Conservation (phyloP, 2,888 invertebrate genomes). For the Machimus rusticus region DNA sequence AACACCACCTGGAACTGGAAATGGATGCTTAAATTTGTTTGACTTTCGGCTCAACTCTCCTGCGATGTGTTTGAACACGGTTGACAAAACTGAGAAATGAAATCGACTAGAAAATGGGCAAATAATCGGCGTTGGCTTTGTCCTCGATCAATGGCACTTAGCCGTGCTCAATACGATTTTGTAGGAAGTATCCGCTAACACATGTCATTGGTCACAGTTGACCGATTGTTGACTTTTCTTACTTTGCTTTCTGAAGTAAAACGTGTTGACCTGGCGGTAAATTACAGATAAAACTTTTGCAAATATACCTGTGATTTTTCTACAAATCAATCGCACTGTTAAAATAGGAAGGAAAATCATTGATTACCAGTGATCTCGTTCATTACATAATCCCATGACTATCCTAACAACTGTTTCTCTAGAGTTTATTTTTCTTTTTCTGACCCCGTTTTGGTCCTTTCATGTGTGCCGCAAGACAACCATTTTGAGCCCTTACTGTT, state of each 20-base stretch:
- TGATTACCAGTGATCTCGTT: too few relatives aligned
- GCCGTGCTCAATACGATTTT: conserved; percentile 4
- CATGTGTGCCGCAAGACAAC: too few relatives aligned
- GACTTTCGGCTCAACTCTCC: conserved; percentile 11
- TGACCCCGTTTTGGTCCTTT: too few relatives aligned
- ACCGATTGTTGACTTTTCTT: neutral
- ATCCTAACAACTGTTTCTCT: too few relatives aligned
- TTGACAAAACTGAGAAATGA: conserved; percentile 40
- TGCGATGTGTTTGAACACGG: conserved; percentile 26
- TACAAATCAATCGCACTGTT: neutral
- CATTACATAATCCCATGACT: too few relatives aligned
- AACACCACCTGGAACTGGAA: neutral
- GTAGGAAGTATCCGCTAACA: conserved; percentile 16
- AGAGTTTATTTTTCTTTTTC: too few relatives aligned
- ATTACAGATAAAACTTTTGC: neutral
- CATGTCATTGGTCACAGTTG: neutral
- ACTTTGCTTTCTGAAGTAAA: neutral
- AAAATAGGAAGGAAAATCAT: too few relatives aligned
- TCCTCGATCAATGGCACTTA: conserved; percentile 25
- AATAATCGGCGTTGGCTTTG: conserved; percentile 35
- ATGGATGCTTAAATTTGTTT: conserved; percentile 16
- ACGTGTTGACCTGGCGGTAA: neutral
- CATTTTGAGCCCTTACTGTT: too few relatives aligned
- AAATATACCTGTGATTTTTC: neutral
- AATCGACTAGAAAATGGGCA: conserved; percentile 47